Evolutionary conservation across 53 echinoderm and acorn worm genomes (phyloP).

Genomic region (Antedon mediterranea): DNA sequence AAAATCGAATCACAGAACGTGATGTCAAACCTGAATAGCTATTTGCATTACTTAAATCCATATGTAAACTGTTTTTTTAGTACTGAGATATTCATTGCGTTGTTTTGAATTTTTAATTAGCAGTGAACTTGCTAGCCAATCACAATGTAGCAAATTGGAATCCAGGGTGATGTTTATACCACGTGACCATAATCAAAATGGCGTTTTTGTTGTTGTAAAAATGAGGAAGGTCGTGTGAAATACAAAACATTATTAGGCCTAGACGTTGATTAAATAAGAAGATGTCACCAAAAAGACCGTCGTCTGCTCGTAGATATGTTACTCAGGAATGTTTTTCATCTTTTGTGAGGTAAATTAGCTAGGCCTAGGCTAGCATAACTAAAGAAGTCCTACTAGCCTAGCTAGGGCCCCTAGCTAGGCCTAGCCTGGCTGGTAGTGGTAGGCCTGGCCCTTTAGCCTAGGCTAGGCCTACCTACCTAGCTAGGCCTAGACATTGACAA

Average conservation of each 20-base stretch:
- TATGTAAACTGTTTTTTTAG: too few species aligned
- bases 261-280: not conserved
- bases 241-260: too few species aligned
- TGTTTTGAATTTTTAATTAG: too few species aligned
- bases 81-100: too few species aligned
- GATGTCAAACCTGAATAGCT: too few species aligned
- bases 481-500: not conserved
- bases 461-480: not conserved
- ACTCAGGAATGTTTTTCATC: constrained; percentile 57
- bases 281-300: constrained; percentile 77
- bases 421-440: too few species aligned
- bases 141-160: not conserved
- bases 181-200: not conserved
- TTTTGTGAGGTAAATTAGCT: constrained; percentile 59
- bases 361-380: not conserved
- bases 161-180: not conserved
- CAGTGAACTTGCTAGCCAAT: not conserved
- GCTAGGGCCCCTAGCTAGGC: too few species aligned
- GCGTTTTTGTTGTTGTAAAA: not conserved
- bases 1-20: too few species aligned
- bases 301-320: constrained; percentile 54
- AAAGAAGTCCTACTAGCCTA: too few species aligned
- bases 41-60: too few species aligned
- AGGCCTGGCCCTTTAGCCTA: too few species aligned
- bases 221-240: not conserved